A percentile compares a stretch with the other conserved stretches of the same genome.
Evolutionary conservation across 2,113 vertebrate genomes (phyloP).

Genomic region (Epinephelus moara): DNA sequence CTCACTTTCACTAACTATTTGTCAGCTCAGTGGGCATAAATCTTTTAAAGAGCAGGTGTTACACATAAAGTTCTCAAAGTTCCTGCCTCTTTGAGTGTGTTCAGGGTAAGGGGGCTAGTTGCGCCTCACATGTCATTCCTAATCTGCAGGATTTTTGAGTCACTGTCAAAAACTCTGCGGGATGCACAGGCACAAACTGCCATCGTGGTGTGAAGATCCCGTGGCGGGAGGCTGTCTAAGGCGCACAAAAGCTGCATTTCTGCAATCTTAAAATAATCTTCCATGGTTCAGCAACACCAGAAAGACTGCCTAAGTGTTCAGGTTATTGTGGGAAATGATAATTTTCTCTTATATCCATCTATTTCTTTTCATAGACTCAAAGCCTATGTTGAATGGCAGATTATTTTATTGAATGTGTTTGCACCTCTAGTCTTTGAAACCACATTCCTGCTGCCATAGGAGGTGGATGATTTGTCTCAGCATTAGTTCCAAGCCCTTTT

Average conservation of each 20-base stretch:
- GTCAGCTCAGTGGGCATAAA: constrained; percentile 31
- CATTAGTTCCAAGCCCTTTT: constrained; percentile 41
- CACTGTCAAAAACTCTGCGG: constrained; percentile 45
- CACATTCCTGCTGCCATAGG: constrained; percentile 59
- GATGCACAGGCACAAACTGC: constrained; percentile 19
- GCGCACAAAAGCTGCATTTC: constrained; percentile 49
- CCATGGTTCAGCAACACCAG: constrained; percentile 33
- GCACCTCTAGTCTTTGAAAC: constrained; percentile 41
- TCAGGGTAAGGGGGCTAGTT: constrained; percentile 18
- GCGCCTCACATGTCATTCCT: constrained; percentile 30
- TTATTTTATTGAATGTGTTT: constrained; percentile 66
- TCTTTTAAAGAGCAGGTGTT: constrained; percentile 51
- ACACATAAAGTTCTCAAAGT: constrained; percentile 23
- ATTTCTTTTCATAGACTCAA: constrained; percentile 27
- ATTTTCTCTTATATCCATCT: constrained; percentile 34
- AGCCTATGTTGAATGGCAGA: constrained; percentile 43
- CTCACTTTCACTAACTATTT: constrained; percentile 27
- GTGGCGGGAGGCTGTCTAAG: constrained; percentile 33
- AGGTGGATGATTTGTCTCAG: constrained; percentile 59
- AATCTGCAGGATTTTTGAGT: constrained; percentile 51
- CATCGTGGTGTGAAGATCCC: constrained; percentile 7
- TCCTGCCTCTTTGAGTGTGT: not conserved
- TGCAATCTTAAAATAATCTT: constrained; percentile 31
- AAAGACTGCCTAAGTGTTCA: not conserved
- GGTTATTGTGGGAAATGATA: constrained; percentile 36